These are phyloP conservation scores for Pseudomyrmex concolor DNA, from an alignment of 1,140 invertebrate genomes.

Conservation along the genomic window DNA sequence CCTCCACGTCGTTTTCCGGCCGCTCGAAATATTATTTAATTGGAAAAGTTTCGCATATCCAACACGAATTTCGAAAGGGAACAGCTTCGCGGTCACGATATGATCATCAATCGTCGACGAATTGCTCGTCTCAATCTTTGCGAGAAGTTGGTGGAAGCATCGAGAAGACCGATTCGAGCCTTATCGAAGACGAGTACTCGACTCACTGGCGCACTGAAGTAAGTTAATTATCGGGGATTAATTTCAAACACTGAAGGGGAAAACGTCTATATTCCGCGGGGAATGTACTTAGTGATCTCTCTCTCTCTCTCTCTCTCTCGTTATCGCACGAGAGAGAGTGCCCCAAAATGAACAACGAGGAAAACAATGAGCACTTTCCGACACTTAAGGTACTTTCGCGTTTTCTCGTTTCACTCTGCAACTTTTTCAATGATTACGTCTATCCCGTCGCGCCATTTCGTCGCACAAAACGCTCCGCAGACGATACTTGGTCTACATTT, in stretches of 20 bases:
- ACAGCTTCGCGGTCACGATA: constrained; percentile 16
- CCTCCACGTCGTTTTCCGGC: too few species aligned
- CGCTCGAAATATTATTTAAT: constrained; percentile 45
- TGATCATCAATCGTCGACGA: constrained; percentile 30
- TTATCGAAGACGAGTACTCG: constrained; percentile 39
- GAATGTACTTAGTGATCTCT: constrained; percentile 23
- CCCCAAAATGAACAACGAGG: neutral
- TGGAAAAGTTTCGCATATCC: constrained; percentile 36
- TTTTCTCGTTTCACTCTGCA: constrained; percentile 4
- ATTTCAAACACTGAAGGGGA: constrained; percentile 27
- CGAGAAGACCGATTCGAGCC: neutral
- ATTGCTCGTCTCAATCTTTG: neutral
- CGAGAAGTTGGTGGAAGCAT: constrained; percentile 21
- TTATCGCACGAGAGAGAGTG: constrained; percentile 11
- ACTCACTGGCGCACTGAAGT: neutral
- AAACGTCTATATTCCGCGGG: constrained; percentile 4
- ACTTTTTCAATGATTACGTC: constrained; percentile 5
- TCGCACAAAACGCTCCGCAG: neutral
- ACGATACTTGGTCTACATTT: too few species aligned
- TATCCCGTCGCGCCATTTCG: neutral
- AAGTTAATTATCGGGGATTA: constrained; percentile 68
- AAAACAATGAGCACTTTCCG: constrained; percentile 45
- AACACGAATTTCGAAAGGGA: neutral
- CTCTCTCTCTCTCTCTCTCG: constrained; percentile 8
- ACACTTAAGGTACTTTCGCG: constrained; percentile 29